Evolutionary conservation across 2,888 invertebrate genomes (phyloP).

Genomic region (Dasypogon diadema): DNA sequence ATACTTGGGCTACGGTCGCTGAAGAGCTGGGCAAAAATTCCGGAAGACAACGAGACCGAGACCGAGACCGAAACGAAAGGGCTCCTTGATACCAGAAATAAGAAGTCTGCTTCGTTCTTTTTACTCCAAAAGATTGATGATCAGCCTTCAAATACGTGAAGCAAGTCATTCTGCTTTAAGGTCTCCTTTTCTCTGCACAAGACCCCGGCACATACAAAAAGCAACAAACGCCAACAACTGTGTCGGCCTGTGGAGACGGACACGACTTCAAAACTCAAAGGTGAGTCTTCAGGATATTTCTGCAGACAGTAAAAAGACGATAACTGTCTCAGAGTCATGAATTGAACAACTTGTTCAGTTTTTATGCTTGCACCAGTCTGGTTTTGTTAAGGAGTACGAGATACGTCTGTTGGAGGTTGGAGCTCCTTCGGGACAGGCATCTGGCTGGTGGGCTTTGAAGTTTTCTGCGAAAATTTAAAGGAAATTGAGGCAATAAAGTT

Average conservation of each 20-base stretch:
- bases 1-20: neutral
- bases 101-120: constrained; percentile 23
- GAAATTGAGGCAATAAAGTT: neutral
- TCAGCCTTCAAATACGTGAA: constrained; percentile 46
- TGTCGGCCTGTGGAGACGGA: constrained; percentile 31
- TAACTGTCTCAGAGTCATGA: constrained; percentile 45
- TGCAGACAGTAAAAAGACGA: constrained; percentile 41
- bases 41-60: constrained; percentile 5
- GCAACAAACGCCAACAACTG: constrained; percentile 9
- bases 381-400: neutral
- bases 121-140: constrained; percentile 43
- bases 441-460: neutral
- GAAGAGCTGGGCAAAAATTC: neutral
- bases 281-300: constrained; percentile 40
- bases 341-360: constrained; percentile 42
- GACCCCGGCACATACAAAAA: constrained; percentile 19
- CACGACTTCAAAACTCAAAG: constrained; percentile 37
- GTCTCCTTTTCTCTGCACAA: neutral
- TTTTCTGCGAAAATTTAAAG: neutral
- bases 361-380: neutral
- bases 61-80: neutral
- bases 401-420: neutral
- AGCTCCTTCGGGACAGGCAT: neutral
- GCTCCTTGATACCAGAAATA: neutral
- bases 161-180: constrained; percentile 45